Percentiles rank a stretch among this genome's conserved stretches.
phyloP scores from a whole-genome alignment of 2,113 vertebrate genomes.

The Pachyramphus minor region DNA sequence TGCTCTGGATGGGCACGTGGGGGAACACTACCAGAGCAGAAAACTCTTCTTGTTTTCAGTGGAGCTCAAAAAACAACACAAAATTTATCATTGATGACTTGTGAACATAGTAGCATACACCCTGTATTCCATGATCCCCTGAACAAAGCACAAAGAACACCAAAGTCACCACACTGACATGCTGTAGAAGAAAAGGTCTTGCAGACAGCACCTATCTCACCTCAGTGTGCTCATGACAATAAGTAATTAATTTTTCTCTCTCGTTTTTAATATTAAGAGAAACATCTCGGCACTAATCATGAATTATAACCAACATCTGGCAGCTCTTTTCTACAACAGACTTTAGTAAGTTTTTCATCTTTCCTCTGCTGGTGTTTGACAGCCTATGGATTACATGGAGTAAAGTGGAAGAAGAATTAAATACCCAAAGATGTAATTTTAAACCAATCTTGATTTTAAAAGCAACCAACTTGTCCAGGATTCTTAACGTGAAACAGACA shows the following conservation, averaged over 20 bases:
- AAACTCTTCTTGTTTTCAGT: neutral
- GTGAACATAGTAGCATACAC: neutral
- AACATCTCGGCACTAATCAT: neutral
- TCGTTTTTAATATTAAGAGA: neutral
- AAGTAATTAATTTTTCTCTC: neutral
- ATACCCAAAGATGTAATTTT: neutral
- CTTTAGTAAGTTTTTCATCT: neutral
- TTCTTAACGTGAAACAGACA: neutral
- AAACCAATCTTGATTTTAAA: neutral
- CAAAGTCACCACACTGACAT: neutral
- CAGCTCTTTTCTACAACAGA: neutral
- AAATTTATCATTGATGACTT: neutral
- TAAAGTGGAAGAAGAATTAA: neutral
- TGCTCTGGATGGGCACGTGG: neutral
- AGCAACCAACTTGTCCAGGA: neutral
- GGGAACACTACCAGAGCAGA: neutral
- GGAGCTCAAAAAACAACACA: neutral
- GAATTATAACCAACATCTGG: neutral
- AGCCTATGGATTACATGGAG: accelerated
- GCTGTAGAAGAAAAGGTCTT: neutral
- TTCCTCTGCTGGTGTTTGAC: neutral
- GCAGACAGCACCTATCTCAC: neutral
- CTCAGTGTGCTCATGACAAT: neutral
- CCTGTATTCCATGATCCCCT: neutral
- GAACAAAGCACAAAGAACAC: neutral